Conservation (phyloP, 2,113 vertebrate species). For the Progne subis region DNA sequence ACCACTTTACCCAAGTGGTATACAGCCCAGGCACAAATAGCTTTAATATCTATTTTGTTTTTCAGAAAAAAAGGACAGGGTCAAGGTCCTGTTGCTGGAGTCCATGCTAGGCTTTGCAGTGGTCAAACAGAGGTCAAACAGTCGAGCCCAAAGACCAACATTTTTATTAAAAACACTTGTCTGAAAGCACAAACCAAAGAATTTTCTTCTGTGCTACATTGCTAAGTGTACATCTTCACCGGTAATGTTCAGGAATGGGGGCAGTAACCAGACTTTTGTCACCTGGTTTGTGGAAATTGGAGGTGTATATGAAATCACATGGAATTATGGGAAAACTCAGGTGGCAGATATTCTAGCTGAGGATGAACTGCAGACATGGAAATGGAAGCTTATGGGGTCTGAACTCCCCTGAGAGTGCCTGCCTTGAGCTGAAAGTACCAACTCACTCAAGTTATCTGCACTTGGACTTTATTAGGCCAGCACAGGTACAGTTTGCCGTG, state of each 20-base stretch:
- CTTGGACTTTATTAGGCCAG: not conserved
- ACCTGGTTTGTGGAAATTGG: not conserved
- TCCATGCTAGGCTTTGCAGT: not conserved
- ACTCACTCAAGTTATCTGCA: fast-evolving
- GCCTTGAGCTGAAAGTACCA: not conserved
- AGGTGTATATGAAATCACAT: not conserved
- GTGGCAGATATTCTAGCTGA: not conserved
- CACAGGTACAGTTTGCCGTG: fast-evolving
- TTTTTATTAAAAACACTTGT: not conserved
- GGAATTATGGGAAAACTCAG: not conserved
- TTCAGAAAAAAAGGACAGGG: not conserved
- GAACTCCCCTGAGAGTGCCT: not conserved
- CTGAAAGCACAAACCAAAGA: not conserved
- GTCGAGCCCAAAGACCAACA: not conserved
- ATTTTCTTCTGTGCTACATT: not conserved
- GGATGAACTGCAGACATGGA: not conserved
- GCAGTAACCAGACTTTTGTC: not conserved
- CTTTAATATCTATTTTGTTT: not conserved
- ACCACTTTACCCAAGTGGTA: not conserved
- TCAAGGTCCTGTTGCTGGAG: not conserved
- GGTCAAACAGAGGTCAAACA: not conserved
- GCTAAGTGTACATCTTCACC: not conserved
- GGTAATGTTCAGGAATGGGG: not conserved
- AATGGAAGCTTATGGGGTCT: not conserved
- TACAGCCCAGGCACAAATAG: not conserved